phyloP scores from a whole-genome alignment of 2,888 invertebrate genomes.

The Oligia fasciuncula region DNA sequence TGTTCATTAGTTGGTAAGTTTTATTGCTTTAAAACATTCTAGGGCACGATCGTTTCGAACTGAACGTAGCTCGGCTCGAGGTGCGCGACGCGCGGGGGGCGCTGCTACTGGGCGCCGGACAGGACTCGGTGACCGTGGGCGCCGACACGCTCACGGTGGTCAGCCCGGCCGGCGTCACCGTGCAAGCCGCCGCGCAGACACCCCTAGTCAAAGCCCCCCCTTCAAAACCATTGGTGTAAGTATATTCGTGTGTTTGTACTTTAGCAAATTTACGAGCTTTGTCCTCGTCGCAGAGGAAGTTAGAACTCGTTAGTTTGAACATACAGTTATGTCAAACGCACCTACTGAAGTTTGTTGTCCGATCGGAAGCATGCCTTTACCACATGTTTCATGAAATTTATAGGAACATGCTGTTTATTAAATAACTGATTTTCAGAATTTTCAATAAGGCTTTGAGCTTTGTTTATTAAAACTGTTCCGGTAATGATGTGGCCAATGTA shows the following conservation, averaged over 20 bases:
- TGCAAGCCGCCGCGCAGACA: constrained; percentile 96
- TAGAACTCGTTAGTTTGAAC: constrained; percentile 65
- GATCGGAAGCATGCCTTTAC: constrained; percentile 51
- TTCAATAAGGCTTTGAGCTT: constrained; percentile 4
- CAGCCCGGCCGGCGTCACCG: constrained; percentile 95
- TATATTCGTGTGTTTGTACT: constrained; percentile 66
- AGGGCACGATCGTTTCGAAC: constrained; percentile 96
- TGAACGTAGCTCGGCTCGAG: constrained; percentile 93
- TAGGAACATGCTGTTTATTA: constrained; percentile 26
- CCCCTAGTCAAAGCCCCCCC: constrained; percentile 95
- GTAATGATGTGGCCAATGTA: background rate
- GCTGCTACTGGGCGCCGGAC: constrained; percentile 94
- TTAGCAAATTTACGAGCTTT: constrained; percentile 47
- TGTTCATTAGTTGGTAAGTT: constrained; percentile 20
- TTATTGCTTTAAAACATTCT: constrained; percentile 20
- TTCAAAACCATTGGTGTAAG: constrained; percentile 95
- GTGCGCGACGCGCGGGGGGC: constrained; percentile 94
- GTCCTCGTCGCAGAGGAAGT: constrained; percentile 59
- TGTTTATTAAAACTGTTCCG: background rate
- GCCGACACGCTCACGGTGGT: constrained; percentile 94
- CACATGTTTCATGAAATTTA: constrained; percentile 47
- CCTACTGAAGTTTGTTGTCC: constrained; percentile 57
- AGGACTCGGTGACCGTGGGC: constrained; percentile 94
- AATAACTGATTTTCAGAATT: constrained; percentile 27
- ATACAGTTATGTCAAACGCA: constrained; percentile 59